Evolutionary conservation across 2,113 vertebrate species (phyloP), one percentile per base, ranked within the genome.

Genomic region (Tretioscincus oriximinensis): DNA sequence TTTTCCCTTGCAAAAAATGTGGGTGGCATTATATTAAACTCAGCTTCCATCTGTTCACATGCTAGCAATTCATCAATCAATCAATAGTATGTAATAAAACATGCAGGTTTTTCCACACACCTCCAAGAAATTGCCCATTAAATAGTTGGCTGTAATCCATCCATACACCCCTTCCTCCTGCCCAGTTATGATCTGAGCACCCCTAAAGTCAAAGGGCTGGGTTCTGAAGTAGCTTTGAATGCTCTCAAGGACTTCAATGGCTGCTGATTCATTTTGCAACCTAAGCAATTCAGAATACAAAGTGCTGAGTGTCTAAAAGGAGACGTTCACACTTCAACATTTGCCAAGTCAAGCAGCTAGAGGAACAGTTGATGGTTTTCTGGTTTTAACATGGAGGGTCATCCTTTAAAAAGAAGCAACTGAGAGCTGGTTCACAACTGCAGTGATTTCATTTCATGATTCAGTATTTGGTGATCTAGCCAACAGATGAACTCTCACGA

Each of bases 111-210:
- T 92, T 94, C 83, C 93, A 95, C 96, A 91, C 92, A 98, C 98
- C 96, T 98, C 95, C 80, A 97, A 81, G 90, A 99, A 97, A 92
- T 98, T 98, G 47, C 95, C 98, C 96, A 95, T 95, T 92, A 99
- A 95, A 94, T 99, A 99, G 95, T 99, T 99, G 95, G 97, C 97
- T 1, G 98, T 98, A 93, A 99, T 96, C 98, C 98, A 99, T 84
- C 98, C 98, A 83, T 98, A 99, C 35, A 99, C 91, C 65, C 98
- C 98, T 93, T 99, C 97, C 84, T 99, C 97, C 90, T 97, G 95
- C 79, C 97, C 98, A 72, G 96, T 95, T 90, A 99, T 96, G 94
- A 99, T 97, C 72, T 97, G 95, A 35, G 96, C 97, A 78, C 96
- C 97, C 92, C 96, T 95, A 94, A 99, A 99, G 71, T 92, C 88